These are phyloP conservation scores for Merodon equestris DNA, from an alignment of 2,888 invertebrate species.

Conservation along the genomic window DNA sequence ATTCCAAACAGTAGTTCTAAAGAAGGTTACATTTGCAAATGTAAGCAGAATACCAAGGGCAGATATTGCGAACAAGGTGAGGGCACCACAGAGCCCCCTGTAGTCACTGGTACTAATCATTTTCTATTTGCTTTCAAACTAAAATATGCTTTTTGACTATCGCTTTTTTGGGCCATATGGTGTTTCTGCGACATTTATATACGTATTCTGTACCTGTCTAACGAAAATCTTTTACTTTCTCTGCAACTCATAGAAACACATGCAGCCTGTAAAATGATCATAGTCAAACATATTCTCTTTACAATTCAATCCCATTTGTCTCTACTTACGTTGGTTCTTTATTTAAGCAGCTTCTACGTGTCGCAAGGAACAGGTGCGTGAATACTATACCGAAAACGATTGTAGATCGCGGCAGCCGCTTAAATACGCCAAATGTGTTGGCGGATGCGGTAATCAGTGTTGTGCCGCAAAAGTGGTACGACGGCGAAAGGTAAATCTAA, in stretches of 20 bases:
- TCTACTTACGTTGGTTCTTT: background rate
- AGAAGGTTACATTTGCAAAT: conserved; percentile 92
- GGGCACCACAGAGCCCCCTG: conserved; percentile 78
- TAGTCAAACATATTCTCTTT: conserved; percentile 20
- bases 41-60: conserved; percentile 92
- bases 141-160: conserved; percentile 51
- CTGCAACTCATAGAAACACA: conserved; percentile 32
- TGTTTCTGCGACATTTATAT: too few relatives aligned
- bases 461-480: conserved; percentile 95
- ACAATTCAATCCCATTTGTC: background rate
- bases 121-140: conserved; percentile 59
- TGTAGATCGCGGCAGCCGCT: conserved; percentile 95
- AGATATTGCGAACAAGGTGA: conserved; percentile 90
- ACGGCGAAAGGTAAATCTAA: conserved; percentile 88
- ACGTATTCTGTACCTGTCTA: conserved; percentile 1
- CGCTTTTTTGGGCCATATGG: conserved; percentile 59
- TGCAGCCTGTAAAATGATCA: conserved; percentile 38
- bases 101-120: conserved; percentile 77
- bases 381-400: conserved; percentile 93
- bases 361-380: conserved; percentile 93
- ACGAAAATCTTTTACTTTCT: too few relatives aligned
- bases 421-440: conserved; percentile 91
- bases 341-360: conserved; percentile 85
- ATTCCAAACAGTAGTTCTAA: conserved; percentile 84
- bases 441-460: conserved; percentile 90